phyloP scores from a whole-genome alignment of 2,113 vertebrate genomes.

The Lipophrys pholis region DNA sequence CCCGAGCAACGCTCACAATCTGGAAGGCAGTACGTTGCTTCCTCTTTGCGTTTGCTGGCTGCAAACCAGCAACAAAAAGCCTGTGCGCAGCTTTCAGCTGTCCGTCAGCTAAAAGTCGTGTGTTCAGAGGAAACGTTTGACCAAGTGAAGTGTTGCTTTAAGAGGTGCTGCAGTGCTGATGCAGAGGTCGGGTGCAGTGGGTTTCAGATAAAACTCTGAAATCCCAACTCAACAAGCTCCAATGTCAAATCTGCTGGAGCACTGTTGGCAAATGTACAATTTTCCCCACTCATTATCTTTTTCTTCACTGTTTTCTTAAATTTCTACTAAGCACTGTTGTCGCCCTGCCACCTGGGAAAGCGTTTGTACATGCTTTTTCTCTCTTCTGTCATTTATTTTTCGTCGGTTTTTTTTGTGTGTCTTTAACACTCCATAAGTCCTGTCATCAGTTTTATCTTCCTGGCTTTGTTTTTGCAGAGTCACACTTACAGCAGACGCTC shows the following conservation, averaged over 20 bases:
- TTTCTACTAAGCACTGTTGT: neutral
- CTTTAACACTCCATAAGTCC: neutral
- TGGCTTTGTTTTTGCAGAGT: slow-evolving; percentile 7
- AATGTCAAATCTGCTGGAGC: slow-evolving; percentile 2
- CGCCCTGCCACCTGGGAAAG: neutral
- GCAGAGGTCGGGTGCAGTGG: slow-evolving; percentile 15
- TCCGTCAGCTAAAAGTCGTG: slow-evolving; percentile 9
- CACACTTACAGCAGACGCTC: slow-evolving; percentile 4
- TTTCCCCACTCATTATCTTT: neutral
- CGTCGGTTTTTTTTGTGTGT: neutral
- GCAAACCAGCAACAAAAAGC: neutral
- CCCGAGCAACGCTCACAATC: neutral
- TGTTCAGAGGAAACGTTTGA: slow-evolving; percentile 18
- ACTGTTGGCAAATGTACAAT: slow-evolving; percentile 9
- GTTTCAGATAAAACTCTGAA: slow-evolving; percentile 35
- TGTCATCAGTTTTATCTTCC: slow-evolving; percentile 15
- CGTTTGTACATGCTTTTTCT: no score
- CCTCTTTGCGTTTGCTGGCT: slow-evolving; percentile 1
- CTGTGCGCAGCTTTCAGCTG: neutral
- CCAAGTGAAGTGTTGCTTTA: slow-evolving; percentile 42
- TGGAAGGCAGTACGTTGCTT: neutral
- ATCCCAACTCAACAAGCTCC: neutral
- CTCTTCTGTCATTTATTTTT: neutral
- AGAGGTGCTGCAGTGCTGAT: slow-evolving; percentile 42
- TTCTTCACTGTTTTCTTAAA: neutral